Evolutionary conservation across 2,113 vertebrate species (phyloP).

Genomic region (Hystrix cristata): DNA sequence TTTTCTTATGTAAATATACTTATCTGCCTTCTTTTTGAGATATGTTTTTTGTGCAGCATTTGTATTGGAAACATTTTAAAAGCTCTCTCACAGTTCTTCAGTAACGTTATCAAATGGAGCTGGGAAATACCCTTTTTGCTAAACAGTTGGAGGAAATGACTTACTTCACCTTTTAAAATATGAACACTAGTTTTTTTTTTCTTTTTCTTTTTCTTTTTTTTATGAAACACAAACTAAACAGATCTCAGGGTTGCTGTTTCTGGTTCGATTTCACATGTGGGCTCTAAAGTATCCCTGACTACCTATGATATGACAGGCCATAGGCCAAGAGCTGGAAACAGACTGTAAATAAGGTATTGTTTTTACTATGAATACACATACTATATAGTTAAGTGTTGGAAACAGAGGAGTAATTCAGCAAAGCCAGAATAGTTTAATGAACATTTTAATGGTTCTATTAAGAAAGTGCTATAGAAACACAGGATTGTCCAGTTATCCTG

Average conservation of each 20-base stretch:
- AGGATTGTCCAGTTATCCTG: neutral
- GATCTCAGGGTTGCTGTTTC: neutral
- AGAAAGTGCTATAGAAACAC: neutral
- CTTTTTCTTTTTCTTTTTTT: neutral
- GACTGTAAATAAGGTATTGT: neutral
- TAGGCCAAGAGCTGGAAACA: neutral
- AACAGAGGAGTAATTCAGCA: neutral
- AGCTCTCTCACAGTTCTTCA: neutral
- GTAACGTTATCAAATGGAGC: neutral
- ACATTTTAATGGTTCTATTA: constrained; percentile 4
- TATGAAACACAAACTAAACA: constrained; percentile 12
- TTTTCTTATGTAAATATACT: constrained; percentile 52
- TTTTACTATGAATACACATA: neutral
- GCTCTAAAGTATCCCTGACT: neutral
- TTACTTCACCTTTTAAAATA: constrained; percentile 55
- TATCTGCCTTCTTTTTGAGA: constrained; percentile 49
- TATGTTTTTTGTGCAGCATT: neutral
- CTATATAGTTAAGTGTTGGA: neutral
- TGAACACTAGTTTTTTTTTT: neutral
- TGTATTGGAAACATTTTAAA: constrained; percentile 42
- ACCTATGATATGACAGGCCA: no score
- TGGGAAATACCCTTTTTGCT: constrained; percentile 41
- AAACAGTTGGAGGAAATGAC: constrained; percentile 30
- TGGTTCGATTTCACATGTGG: neutral
- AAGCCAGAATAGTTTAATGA: neutral